Evolutionary conservation across 2,797 vertebrate genomes (phyloP).

Genomic region (Nannoperca australis): DNA sequence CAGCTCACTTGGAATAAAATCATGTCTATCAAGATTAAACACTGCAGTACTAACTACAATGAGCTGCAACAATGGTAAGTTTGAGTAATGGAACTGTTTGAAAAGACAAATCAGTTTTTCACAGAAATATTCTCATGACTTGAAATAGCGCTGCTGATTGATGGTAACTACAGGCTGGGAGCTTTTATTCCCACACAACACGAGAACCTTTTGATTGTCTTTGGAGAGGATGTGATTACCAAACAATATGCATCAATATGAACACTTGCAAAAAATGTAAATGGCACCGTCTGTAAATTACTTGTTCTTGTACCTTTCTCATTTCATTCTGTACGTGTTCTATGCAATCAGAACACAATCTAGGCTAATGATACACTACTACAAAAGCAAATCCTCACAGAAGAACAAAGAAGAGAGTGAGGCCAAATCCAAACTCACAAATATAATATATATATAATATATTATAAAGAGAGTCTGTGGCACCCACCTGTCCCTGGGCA

Average conservation of each 20-base stretch:
- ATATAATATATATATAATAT: no score
- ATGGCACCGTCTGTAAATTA: neutral
- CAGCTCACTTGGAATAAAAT: constrained; percentile 11
- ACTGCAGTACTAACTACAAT: constrained; percentile 7
- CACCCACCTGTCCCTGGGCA: constrained; percentile 92
- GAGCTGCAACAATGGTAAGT: constrained; percentile 30
- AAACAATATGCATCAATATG: neutral
- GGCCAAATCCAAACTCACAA: neutral
- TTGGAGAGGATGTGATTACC: constrained; percentile 2
- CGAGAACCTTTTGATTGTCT: constrained; percentile 8
- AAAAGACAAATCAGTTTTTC: constrained; percentile 37
- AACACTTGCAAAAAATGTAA: neutral
- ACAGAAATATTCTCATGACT: constrained; percentile 29
- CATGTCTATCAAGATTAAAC: constrained; percentile 24
- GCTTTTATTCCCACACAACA: neutral
- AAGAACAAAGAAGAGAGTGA: neutral
- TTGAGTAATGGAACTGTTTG: constrained; percentile 22
- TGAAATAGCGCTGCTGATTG: constrained; percentile 32
- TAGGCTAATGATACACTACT: neutral
- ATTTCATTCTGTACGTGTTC: neutral
- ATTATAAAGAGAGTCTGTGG: no score
- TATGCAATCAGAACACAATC: neutral
- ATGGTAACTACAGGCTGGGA: constrained; percentile 18
- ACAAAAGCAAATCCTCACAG: neutral
- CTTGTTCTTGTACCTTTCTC: neutral